Conservation (phyloP, 2,797 vertebrate genomes). For the Melanotaenia trifasciata region DNA sequence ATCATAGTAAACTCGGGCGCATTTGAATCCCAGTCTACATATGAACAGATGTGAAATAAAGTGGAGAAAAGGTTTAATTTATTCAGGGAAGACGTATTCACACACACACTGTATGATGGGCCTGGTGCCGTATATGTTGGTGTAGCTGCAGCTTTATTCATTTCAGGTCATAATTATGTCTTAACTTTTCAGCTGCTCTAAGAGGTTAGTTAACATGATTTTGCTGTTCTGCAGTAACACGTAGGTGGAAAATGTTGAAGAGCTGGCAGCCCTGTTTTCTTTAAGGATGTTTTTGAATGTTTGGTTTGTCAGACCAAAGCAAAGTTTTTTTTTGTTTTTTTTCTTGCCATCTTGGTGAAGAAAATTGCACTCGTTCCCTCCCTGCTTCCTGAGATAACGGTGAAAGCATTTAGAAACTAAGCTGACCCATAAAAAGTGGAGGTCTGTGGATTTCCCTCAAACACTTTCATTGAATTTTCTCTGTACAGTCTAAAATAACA, state of each 20-base stretch:
- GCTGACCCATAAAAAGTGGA: background rate
- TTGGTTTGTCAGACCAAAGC: conserved; percentile 16
- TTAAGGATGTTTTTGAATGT: background rate
- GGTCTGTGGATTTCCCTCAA: background rate
- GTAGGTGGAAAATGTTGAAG: background rate
- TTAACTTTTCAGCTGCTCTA: conserved; percentile 7
- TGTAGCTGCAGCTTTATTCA: background rate
- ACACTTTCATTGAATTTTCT: background rate
- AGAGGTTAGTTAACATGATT: background rate
- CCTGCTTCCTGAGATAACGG: background rate
- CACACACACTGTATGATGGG: background rate
- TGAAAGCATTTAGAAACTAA: background rate
- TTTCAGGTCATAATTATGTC: background rate
- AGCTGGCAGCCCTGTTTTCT: background rate
- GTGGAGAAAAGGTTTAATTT: background rate
- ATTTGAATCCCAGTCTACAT: background rate
- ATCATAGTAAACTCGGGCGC: background rate
- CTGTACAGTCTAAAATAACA: background rate
- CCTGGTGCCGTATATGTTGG: background rate
- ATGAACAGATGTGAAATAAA: background rate
- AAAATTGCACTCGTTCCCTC: conserved; percentile 14
- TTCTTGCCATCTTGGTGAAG: conserved; percentile 13
- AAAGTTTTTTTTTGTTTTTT: background rate
- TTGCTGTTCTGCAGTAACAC: background rate
- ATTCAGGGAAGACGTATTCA: background rate